phyloP scores from a whole-genome alignment of 2,888 invertebrate species.

The Mimachlamys varia region DNA sequence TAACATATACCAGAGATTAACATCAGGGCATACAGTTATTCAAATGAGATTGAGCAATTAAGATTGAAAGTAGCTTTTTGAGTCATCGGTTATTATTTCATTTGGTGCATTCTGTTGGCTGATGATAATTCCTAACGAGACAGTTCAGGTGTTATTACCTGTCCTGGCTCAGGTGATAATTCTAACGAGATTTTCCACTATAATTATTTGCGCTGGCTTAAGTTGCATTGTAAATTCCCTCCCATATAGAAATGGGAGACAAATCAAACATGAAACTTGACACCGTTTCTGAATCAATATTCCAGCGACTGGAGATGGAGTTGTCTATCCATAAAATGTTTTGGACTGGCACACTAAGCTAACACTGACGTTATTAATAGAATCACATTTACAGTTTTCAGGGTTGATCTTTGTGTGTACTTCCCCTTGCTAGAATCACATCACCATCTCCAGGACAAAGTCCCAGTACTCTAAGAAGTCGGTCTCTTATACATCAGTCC shows the following conservation, averaged over 20 bases:
- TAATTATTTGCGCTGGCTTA: background rate
- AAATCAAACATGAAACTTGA: slow-evolving; percentile 12
- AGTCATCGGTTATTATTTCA: background rate
- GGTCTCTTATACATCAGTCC: no score
- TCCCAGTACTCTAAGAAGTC: no score
- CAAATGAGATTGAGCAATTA: background rate
- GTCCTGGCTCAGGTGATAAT: slow-evolving; percentile 16
- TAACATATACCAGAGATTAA: no score
- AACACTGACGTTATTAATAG: slow-evolving; percentile 18
- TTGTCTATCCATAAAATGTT: slow-evolving; percentile 10
- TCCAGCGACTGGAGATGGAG: background rate
- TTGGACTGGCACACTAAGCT: background rate
- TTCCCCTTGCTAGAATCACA: no score
- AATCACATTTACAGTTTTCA: background rate
- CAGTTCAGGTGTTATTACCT: background rate
- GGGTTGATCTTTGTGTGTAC: background rate
- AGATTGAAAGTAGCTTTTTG: background rate
- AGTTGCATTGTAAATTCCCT: background rate
- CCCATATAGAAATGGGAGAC: background rate
- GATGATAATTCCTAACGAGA: background rate
- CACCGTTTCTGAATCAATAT: background rate
- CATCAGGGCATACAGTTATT: no score
- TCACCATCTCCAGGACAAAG: no score
- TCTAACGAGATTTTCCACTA: background rate
- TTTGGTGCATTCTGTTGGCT: background rate